Base-by-base conservation (phyloP, 2,888 invertebrate genomes). In the Caenorhabditis panamensis region DNA sequence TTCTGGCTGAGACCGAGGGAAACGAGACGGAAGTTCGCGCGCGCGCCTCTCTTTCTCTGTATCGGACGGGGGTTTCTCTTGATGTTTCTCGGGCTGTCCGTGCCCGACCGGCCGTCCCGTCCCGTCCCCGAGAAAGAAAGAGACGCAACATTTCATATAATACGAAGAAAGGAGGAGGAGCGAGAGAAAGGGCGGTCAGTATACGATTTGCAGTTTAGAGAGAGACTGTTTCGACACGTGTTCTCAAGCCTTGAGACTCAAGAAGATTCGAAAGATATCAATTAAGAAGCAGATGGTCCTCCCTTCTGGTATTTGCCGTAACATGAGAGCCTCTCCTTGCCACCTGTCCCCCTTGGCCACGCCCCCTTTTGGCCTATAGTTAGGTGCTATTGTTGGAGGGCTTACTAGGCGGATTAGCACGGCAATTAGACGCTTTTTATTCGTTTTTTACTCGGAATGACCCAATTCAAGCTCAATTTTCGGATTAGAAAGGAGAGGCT, bases 11-110 rank as follows among this genome's bases (percentile, higher is more conserved):
- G 54, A 66, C 59, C 31, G 26, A 41, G 28, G 53, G 64, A 64
- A 41, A 66, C 53, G 54, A 58, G 68, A 59, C 68, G 68, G 68
- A 68, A 68, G 68, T 68, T 68, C 59, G 68, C 51, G 67, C 67
- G 67, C 58, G 67, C 58, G 68, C 58, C 59, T 5, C 49, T 16
- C 13, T 26, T 26, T 49, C 31, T 64, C 16, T 53, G 31, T 31
- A n/a, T n/a, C n/a, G 31, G 31, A 13, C 49, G 4, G 9, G 22
- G n/a, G 20, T 37, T 22, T 18, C 28, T 66, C 54, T 18, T 20
- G 20, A 2, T 18, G 49, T 5, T 49, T 49, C 49, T 49, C 49
- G 49, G 41, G 41, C 41, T 16, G 41, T 41, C 41, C 41, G 41
- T n/a, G n/a, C n/a, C n/a, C n/a, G n/a, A n/a, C n/a, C n/a, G n/a